Percentiles rank a stretch among this genome's conserved stretches.
phyloP scores from a whole-genome alignment of 2,113 vertebrate genomes.

The Recurvirostra avosetta region DNA sequence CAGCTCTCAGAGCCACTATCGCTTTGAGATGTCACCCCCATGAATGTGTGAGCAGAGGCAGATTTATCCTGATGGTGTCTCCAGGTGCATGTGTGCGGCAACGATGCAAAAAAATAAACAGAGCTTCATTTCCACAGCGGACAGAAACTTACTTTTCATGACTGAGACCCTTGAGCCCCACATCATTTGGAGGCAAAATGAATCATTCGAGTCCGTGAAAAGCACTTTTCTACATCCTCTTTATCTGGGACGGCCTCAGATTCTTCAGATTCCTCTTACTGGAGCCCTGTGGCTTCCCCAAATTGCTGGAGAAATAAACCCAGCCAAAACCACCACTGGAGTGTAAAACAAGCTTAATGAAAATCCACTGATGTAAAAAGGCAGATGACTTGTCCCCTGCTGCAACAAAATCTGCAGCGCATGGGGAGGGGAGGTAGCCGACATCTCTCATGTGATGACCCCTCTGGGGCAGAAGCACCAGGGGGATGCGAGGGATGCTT shows the following conservation, averaged over 20 bases:
- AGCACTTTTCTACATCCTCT: background rate
- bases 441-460: background rate
- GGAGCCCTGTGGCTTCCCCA: background rate
- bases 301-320: slow-evolving; percentile 19
- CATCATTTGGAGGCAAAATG: background rate
- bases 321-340: background rate
- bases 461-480: background rate
- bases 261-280: background rate
- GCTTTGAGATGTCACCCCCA: background rate
- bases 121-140: background rate
- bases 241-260: background rate
- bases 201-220: background rate
- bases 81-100: background rate
- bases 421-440: background rate
- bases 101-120: background rate
- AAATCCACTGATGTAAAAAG: background rate
- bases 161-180: background rate
- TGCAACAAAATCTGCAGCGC: background rate
- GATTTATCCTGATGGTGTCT: background rate
- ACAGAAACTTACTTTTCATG: background rate
- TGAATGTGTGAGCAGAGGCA: background rate
- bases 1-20: background rate
- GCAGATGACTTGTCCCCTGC: background rate
- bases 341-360: slow-evolving; percentile 8
- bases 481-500: background rate